Percentiles rank a stretch among this genome's conserved stretches.
These are phyloP conservation scores for Crossaster papposus DNA, from an alignment of 53 echinoderm and acorn worm genomes.

Conservation along the genomic window DNA sequence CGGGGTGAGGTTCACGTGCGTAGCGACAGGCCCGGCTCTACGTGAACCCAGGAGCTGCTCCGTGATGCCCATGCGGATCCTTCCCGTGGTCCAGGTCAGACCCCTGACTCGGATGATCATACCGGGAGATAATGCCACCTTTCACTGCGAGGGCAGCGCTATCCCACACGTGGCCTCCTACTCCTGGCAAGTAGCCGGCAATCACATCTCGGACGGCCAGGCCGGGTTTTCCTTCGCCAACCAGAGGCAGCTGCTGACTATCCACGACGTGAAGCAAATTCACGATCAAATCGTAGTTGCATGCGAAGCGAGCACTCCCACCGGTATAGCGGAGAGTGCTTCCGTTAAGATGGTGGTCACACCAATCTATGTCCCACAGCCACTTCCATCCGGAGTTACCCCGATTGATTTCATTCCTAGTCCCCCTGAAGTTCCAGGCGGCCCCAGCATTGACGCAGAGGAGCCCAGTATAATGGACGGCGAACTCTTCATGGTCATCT, in stretches of 20 bases:
- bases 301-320: slow-evolving; percentile 79
- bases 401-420: slow-evolving; percentile 10
- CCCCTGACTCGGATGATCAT: slow-evolving; percentile 71
- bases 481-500: slow-evolving; percentile 74
- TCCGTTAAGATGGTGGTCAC: slow-evolving; percentile 64
- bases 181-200: slow-evolving; percentile 70
- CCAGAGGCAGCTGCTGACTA: slow-evolving; percentile 73
- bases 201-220: slow-evolving; percentile 41
- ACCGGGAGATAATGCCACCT: slow-evolving; percentile 81
- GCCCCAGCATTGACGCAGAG: neutral
- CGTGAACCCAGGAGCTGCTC: slow-evolving; percentile 66
- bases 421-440: neutral
- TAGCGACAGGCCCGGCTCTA: slow-evolving; percentile 89
- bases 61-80: slow-evolving; percentile 86
- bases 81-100: slow-evolving; percentile 78
- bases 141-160: slow-evolving; percentile 85
- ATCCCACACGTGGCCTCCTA: slow-evolving; percentile 77
- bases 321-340: slow-evolving; percentile 72
- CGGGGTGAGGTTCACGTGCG: slow-evolving; percentile 83
- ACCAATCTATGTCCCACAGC: slow-evolving; percentile 48
- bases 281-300: slow-evolving; percentile 67
- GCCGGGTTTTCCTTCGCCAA: slow-evolving; percentile 62
- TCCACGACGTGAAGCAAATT: slow-evolving; percentile 67
- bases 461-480: slow-evolving; percentile 38
- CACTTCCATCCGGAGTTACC: neutral